Evolutionary conservation across 2,888 invertebrate genomes (phyloP), one percentile per base, ranked within the genome.

Genomic region (Agonopterix alstromeriana): DNA sequence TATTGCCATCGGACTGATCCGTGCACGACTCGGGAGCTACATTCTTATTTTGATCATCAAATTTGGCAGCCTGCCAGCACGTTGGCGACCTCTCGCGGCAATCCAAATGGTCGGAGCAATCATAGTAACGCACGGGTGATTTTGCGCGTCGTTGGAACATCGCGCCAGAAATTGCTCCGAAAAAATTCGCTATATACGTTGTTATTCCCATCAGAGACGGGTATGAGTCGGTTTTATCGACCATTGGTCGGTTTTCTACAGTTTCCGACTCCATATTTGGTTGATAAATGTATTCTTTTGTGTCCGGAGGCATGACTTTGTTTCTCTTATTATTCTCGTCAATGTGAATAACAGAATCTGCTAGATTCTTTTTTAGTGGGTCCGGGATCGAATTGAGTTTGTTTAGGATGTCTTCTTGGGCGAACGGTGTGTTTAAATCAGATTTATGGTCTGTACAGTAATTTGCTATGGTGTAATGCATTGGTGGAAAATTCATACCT

Each of bases 361-460:
- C 87, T 44, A 87, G 63, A 63, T 85, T 84, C 60, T 84, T 86
- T 61, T 74, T 76, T 48, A 87, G 52, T 2, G 82, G 78, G 58
- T 85, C 82, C 0, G 82, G 77, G 47, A 83, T 71, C 1, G 77
- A 53, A 53, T 79, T 78, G 2, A 84, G 55, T 48, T 74, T 81
- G 51, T 76, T 73, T 11, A 82, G 54, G 48, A 79, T 68, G 7
- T 73, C 71, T 7, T 73, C 71, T 35, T 82, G 76, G 8, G 65
- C 68, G 42, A 71, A 77, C 0, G 68, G 54, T 35, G 68, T 58
- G 53, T 70, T 77, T 67, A 82, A 72, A 12, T 78, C 77, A 41
- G 60, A 52, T 53, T 67, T 77, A 51, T 58, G 49, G 3, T 42
- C 45, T 47, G 82, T 77, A 49, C 69, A 71, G 60, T 79, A 85